A percentile compares a stretch with the other conserved stretches of the same genome.
These are phyloP conservation scores for Ophion ellenae DNA, from an alignment of 2,888 invertebrate genomes.

Conservation along the genomic window DNA sequence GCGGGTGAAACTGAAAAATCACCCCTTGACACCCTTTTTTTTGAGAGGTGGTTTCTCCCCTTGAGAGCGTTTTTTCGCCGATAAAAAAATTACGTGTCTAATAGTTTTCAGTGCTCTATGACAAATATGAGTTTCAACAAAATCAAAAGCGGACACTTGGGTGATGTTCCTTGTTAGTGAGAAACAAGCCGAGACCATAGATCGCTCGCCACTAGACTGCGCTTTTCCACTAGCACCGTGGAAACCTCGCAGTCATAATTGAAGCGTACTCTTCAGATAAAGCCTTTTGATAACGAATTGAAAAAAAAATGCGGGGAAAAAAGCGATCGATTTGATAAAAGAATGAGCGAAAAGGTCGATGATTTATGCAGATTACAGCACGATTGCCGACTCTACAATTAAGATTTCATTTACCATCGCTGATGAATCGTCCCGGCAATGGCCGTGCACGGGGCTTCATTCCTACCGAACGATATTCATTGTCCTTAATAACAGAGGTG, in stretches of 20 bases:
- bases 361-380: slow-evolving; percentile 77
- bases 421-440: slow-evolving; percentile 70
- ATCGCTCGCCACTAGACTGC: slow-evolving; percentile 7
- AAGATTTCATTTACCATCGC: slow-evolving; percentile 77
- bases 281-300: neutral
- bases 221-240: neutral
- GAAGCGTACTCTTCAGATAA: neutral
- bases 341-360: slow-evolving; percentile 41
- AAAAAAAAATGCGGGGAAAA: slow-evolving; percentile 20
- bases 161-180: too few relatives aligned
- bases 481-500: slow-evolving; percentile 75
- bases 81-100: too few relatives aligned
- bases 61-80: too few relatives aligned
- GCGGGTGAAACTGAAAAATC: too few relatives aligned
- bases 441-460: slow-evolving; percentile 42
- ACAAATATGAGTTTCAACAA: too few relatives aligned
- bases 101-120: too few relatives aligned
- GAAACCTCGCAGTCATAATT: neutral
- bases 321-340: slow-evolving; percentile 8
- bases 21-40: too few relatives aligned
- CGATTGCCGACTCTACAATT: slow-evolving; percentile 74
- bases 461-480: slow-evolving; percentile 73
- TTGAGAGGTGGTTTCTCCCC: too few relatives aligned
- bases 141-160: too few relatives aligned
- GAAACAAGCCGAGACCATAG: neutral